Evolutionary conservation across 2,888 invertebrate species (phyloP).

Genomic region (Platerodrilus igneus): DNA sequence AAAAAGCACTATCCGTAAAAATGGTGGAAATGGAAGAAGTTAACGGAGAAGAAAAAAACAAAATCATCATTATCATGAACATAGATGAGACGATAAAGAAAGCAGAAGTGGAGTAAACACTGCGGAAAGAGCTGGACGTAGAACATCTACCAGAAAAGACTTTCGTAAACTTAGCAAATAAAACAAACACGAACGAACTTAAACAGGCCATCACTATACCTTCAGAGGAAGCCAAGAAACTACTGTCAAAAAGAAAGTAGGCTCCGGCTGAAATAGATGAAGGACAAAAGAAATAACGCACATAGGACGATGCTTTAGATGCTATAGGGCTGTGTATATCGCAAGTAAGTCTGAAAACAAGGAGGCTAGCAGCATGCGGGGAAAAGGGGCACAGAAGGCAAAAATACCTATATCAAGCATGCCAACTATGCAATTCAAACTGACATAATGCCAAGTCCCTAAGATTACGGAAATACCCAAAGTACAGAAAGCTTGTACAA

Average conservation of each 20-base stretch:
- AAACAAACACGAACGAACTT: neutral
- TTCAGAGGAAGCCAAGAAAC: neutral
- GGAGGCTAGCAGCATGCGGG: neutral
- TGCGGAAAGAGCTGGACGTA: neutral
- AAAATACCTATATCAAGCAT: neutral
- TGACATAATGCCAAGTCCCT: neutral
- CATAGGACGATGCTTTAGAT: neutral
- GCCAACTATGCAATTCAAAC: neutral
- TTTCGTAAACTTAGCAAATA: neutral
- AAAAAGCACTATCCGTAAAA: too few species aligned
- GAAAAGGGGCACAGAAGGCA: neutral
- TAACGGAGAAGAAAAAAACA: neutral
- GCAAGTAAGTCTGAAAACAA: neutral
- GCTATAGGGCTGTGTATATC: neutral
- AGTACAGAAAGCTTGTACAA: neutral
- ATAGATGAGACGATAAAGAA: neutral
- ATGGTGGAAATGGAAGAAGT: neutral
- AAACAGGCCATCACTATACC: neutral
- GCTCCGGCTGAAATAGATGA: neutral
- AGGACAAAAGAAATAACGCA: neutral
- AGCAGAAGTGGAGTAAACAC: neutral
- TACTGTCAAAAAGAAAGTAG: neutral
- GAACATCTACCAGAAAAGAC: too few species aligned
- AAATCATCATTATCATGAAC: neutral
- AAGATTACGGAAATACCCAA: slow-evolving; percentile 1